These are phyloP conservation scores for Eolophus roseicapilla DNA, from an alignment of 2,113 vertebrate genomes.

Conservation along the genomic window DNA sequence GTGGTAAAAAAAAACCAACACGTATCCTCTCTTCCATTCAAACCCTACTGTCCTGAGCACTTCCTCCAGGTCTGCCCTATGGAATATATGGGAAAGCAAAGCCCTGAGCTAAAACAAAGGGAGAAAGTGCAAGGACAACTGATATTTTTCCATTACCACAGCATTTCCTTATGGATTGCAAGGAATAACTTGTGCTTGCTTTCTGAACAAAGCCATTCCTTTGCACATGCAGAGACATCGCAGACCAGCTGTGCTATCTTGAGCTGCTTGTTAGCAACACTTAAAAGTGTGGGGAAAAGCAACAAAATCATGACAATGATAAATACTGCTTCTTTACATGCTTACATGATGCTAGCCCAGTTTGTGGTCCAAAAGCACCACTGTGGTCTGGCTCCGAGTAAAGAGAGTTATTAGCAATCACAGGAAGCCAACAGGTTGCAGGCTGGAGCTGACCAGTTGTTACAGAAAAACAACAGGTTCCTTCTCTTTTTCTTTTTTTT, in stretches of 20 bases:
- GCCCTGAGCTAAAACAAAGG: background rate
- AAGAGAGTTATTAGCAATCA: constrained; percentile 22
- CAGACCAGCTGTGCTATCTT: constrained; percentile 44
- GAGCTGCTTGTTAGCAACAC: constrained; percentile 1
- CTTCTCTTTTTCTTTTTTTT: background rate
- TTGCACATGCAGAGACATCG: background rate
- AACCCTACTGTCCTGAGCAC: background rate
- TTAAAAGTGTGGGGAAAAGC: background rate
- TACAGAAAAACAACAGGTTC: constrained; percentile 13
- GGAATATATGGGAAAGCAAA: background rate
- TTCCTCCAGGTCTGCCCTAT: background rate
- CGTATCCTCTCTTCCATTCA: background rate
- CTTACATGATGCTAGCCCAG: background rate
- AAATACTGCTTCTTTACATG: background rate
- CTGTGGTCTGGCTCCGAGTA: background rate
- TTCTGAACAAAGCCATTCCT: constrained; percentile 3
- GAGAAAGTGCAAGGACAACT: background rate
- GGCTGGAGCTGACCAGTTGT: background rate
- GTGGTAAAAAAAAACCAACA: rapidly evolving
- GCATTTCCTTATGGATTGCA: background rate
- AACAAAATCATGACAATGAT: constrained; percentile 1
- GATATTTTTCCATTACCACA: background rate
- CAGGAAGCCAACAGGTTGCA: background rate
- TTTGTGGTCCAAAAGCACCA: constrained; percentile 14
- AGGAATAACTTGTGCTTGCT: background rate